phyloP scores from a whole-genome alignment of 2,113 vertebrate species.

The Tragelaphus strepsiceros region DNA sequence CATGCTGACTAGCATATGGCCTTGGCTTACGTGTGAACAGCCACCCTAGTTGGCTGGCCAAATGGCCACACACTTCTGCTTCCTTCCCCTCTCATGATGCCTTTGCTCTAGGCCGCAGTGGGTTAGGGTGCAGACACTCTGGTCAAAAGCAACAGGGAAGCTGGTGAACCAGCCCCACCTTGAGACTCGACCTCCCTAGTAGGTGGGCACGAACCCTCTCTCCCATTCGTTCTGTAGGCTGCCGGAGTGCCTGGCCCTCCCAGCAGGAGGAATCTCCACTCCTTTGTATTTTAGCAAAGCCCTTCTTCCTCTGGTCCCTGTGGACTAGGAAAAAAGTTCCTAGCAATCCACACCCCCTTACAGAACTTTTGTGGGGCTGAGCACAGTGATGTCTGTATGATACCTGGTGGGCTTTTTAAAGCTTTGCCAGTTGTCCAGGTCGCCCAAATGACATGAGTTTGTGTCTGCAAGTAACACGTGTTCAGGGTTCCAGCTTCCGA shows the following conservation, averaged over 20 bases:
- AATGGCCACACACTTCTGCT: not conserved
- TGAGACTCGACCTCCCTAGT: not conserved
- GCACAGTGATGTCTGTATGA: no score
- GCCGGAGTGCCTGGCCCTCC: no score
- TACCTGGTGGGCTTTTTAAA: not conserved
- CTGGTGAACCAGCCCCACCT: not conserved
- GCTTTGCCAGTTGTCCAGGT: not conserved
- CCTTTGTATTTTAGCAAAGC: not conserved
- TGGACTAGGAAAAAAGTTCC: not conserved
- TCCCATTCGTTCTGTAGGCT: not conserved
- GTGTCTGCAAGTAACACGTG: not conserved
- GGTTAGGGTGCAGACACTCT: not conserved
- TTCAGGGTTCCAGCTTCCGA: not conserved
- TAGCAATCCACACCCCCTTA: not conserved
- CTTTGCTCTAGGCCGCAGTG: not conserved
- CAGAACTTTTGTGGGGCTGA: not conserved
- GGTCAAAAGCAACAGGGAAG: not conserved
- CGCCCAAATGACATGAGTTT: not conserved
- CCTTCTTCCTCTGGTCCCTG: not conserved
- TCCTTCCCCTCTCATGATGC: not conserved
- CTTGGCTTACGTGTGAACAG: not conserved
- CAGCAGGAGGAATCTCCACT: not conserved
- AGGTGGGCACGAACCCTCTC: not conserved
- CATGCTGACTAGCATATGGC: not conserved
- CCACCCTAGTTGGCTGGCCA: not conserved